Percentiles rank a stretch among this genome's conserved stretches.
Conservation (phyloP, 2,797 vertebrate species). For the Chiloscyllium punctatum region DNA sequence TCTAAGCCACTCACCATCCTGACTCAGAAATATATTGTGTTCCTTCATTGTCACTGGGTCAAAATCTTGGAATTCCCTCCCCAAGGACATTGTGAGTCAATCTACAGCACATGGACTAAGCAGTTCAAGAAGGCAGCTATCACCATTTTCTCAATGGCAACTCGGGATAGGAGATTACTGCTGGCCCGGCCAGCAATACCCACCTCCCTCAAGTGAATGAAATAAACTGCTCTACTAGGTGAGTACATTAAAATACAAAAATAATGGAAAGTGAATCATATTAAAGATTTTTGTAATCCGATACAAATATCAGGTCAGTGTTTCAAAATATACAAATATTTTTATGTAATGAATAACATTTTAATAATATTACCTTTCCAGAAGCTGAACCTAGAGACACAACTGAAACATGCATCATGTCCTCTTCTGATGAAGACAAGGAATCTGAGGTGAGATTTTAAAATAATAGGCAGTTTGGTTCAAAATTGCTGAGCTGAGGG, state of each 20-base stretch:
- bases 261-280: neutral
- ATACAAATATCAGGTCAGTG: neutral
- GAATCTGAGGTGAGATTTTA: conserved; percentile 28
- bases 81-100: too few species aligned
- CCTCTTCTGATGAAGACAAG: conserved; percentile 35
- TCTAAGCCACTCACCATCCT: too few species aligned
- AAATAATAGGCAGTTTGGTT: neutral
- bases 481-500: neutral
- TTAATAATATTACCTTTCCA: neutral
- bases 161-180: too few species aligned
- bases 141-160: too few species aligned
- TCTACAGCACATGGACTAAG: too few species aligned
- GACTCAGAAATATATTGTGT: too few species aligned
- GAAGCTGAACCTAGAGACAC: neutral
- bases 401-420: neutral
- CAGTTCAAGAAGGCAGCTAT: too few species aligned
- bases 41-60: too few species aligned
- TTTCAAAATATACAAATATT: neutral
- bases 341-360: neutral
- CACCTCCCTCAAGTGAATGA: too few species aligned
- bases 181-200: too few species aligned
- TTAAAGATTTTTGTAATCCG: neutral
- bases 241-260: neutral
- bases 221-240: neutral
- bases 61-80: too few species aligned